phyloP scores from a whole-genome alignment of 2,888 invertebrate species.

The Abscondita cerata region DNA sequence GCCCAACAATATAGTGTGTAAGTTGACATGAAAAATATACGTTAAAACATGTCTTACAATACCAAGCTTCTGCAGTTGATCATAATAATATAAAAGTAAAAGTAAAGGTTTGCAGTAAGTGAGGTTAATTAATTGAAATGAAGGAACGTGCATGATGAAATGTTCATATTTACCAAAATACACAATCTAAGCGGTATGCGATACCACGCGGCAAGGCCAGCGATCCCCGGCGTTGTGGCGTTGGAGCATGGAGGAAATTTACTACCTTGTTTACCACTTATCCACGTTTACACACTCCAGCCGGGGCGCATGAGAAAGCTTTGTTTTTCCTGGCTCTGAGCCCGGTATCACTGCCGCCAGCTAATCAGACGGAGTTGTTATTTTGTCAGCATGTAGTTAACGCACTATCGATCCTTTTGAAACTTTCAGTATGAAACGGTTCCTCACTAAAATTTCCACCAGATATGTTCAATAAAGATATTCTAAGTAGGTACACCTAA shows the following conservation, averaged over 20 bases:
- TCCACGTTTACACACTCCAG: conserved; percentile 59
- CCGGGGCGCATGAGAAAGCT: conserved; percentile 52
- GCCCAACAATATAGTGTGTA: too few species aligned
- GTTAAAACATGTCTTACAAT: too few species aligned
- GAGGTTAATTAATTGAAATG: conserved; percentile 27
- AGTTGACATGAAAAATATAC: too few species aligned
- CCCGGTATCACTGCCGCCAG: conserved; percentile 48
- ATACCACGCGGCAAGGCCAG: conserved; percentile 40
- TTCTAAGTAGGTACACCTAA: too few species aligned
- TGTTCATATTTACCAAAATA: conserved; percentile 28
- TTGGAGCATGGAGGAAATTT: conserved; percentile 56
- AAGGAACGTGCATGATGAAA: conserved; percentile 15
- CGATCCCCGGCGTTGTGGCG: conserved; percentile 46
- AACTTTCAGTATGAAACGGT: conserved; percentile 40
- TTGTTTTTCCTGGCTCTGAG: conserved; percentile 58
- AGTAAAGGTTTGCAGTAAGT: conserved; percentile 1
- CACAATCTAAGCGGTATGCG: conserved; percentile 35
- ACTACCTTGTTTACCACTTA: conserved; percentile 62
- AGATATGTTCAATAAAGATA: too few species aligned
- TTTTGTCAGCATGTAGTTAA: conserved; percentile 54
- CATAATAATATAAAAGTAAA: too few species aligned
- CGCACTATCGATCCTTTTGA: conserved; percentile 50
- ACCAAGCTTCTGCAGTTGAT: too few species aligned
- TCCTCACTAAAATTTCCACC: too few species aligned
- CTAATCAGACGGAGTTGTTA: conserved; percentile 56